Conservation (phyloP, 2,888 invertebrate species). For the Chromoteleia sp. region DNA sequence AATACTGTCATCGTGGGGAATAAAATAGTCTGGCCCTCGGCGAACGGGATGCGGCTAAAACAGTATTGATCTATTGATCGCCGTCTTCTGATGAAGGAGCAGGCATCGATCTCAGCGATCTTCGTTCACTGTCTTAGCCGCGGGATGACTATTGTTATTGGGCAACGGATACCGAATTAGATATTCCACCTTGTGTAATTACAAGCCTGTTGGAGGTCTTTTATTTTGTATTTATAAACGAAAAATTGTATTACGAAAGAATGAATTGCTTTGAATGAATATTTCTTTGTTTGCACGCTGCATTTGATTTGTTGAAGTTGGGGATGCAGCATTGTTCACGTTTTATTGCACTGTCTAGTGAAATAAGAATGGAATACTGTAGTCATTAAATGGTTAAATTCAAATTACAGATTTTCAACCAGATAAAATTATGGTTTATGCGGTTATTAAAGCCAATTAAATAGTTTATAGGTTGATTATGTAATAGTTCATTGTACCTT, state of each 20-base stretch:
- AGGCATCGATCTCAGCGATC: slow-evolving; percentile 46
- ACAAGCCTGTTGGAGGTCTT: slow-evolving; percentile 15
- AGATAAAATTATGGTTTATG: slow-evolving; percentile 20
- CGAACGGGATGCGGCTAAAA: slow-evolving; percentile 18
- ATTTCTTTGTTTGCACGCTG: slow-evolving; percentile 11
- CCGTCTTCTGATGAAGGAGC: slow-evolving; percentile 39
- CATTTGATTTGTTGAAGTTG: slow-evolving; percentile 1
- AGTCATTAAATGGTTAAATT: not conserved
- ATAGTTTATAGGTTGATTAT: slow-evolving; percentile 30
- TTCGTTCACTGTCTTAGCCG: slow-evolving; percentile 23
- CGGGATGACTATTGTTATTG: slow-evolving; percentile 56
- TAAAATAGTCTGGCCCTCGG: slow-evolving; percentile 25
- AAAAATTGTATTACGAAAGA: slow-evolving; percentile 1
- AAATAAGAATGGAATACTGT: slow-evolving; percentile 10
- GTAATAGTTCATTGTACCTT: slow-evolving; percentile 17
- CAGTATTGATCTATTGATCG: slow-evolving; percentile 51
- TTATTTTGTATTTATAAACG: slow-evolving; percentile 2
- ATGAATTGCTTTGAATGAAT: slow-evolving; percentile 16
- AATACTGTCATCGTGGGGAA: slow-evolving; percentile 19
- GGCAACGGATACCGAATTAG: slow-evolving; percentile 38
- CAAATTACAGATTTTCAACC: slow-evolving; percentile 8
- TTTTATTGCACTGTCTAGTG: slow-evolving; percentile 11
- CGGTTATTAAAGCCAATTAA: slow-evolving; percentile 23
- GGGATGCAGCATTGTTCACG: not conserved
- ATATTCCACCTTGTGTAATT: slow-evolving; percentile 52